A percentile compares a stretch with the other conserved stretches of the same genome.
phyloP scores from a whole-genome alignment of 2,113 vertebrate genomes.

The Lepisosteus osseus region DNA sequence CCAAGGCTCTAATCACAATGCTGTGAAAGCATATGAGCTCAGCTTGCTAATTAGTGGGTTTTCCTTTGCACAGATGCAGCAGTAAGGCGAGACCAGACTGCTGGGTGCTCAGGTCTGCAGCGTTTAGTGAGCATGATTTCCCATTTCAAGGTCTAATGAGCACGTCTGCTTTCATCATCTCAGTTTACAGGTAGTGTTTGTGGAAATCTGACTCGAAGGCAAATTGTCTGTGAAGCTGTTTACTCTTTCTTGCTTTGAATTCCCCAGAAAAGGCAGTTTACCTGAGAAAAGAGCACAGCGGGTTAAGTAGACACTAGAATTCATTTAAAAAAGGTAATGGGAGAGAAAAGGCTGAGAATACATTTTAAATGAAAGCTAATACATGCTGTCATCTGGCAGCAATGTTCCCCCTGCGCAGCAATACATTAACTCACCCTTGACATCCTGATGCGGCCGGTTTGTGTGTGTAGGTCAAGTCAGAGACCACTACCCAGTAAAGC shows the following conservation, averaged over 20 bases:
- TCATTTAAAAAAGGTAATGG: neutral
- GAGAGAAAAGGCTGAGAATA: neutral
- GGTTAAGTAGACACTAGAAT: neutral
- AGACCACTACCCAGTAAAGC: conserved; percentile 2
- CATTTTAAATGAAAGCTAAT: neutral
- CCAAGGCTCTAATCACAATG: conserved; percentile 13
- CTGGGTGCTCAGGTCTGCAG: conserved; percentile 1
- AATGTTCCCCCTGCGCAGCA: neutral
- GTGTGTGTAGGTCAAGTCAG: neutral
- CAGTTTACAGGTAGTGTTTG: neutral
- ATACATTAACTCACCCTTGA: conserved; percentile 21
- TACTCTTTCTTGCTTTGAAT: neutral
- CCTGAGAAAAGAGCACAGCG: neutral
- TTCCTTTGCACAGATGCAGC: conserved; percentile 3
- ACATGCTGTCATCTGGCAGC: neutral
- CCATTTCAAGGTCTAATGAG: conserved; percentile 9
- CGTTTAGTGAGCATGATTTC: neutral
- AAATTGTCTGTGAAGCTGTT: neutral
- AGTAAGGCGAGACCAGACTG: neutral
- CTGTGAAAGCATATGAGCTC: neutral
- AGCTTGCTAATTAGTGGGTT: conserved; percentile 9
- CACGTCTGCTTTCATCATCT: neutral
- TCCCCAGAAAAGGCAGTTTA: neutral
- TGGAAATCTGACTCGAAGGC: conserved; percentile 16
- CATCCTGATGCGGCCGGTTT: neutral